These are phyloP conservation scores for Acrocera orbiculus DNA, from an alignment of 2,888 invertebrate species.

Conservation along the genomic window DNA sequence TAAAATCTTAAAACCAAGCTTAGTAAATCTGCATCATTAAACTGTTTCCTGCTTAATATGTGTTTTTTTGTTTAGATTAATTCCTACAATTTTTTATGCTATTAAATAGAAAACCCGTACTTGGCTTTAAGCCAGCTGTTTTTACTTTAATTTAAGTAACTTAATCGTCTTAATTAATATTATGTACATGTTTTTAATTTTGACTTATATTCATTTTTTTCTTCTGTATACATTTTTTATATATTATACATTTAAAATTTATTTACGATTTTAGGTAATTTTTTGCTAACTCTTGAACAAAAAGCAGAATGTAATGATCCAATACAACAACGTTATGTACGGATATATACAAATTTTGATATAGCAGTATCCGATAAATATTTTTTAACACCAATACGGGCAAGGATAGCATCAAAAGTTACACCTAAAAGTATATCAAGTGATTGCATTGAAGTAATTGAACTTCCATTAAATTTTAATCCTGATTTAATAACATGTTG, in stretches of 20 bases:
- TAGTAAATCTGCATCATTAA: too few species aligned
- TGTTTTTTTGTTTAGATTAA: too few species aligned
- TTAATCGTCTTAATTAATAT: too few species aligned
- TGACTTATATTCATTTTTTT: conserved; percentile 2
- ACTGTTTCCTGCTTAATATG: too few species aligned
- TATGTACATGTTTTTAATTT: conserved; percentile 9
- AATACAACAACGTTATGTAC: conserved; percentile 29
- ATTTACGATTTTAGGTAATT: conserved; percentile 34
- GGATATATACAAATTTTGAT: conserved; percentile 62
- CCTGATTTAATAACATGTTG: conserved; percentile 46
- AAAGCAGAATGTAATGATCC: conserved; percentile 1
- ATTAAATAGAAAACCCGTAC: too few species aligned
- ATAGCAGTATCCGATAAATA: conserved; percentile 28
- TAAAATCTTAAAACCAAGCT: too few species aligned
- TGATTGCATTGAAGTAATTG: conserved; percentile 53
- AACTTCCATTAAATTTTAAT: conserved; percentile 41
- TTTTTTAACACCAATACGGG: conserved; percentile 35
- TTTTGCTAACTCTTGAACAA: conserved; percentile 45
- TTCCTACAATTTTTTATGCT: too few species aligned
- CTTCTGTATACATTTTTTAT: not conserved
- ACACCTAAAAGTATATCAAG: conserved; percentile 49
- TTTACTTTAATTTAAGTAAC: too few species aligned
- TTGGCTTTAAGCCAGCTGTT: too few species aligned
- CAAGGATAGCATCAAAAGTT: conserved; percentile 55
- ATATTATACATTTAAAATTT: too few species aligned